Percentiles rank a stretch among this genome's conserved stretches.
Conservation (phyloP, 2,888 invertebrate genomes). For the Chouioia cunea region DNA sequence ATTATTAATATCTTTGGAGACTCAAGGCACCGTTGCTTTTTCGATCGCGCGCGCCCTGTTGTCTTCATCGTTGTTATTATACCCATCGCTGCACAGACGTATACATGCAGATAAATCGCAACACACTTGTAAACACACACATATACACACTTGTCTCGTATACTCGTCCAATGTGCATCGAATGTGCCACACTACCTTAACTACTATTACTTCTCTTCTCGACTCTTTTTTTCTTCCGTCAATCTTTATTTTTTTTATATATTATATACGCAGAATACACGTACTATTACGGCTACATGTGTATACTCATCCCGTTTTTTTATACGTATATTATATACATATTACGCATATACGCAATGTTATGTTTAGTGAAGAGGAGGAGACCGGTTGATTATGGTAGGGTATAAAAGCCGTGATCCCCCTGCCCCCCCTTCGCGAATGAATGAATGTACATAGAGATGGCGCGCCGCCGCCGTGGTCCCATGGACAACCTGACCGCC, state of each 20-base stretch:
- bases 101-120: constrained; percentile 40
- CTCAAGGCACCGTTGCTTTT: too few relatives aligned
- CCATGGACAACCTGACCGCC: constrained; percentile 63
- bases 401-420: constrained; percentile 59
- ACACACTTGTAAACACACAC: constrained; percentile 15
- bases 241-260: constrained; percentile 32
- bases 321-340: constrained; percentile 53
- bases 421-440: constrained; percentile 55
- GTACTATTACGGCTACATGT: constrained; percentile 48
- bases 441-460: constrained; percentile 69
- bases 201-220: constrained; percentile 42
- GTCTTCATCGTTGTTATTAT: constrained; percentile 65
- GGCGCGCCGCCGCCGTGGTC: constrained; percentile 67
- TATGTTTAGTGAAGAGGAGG: constrained; percentile 63
- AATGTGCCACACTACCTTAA: constrained; percentile 52
- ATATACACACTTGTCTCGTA: constrained; percentile 16
- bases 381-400: constrained; percentile 68
- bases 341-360: constrained; percentile 55
- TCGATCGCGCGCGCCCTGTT: constrained; percentile 37
- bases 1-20: constrained; percentile 24
- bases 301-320: constrained; percentile 49
- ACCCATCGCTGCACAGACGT: constrained; percentile 64
- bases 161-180: constrained; percentile 60
- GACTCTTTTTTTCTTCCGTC: constrained; percentile 28
- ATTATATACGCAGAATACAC: constrained; percentile 39